Base-by-base conservation (phyloP, 2,888 invertebrate species). In the Agonopterix arenella region DNA sequence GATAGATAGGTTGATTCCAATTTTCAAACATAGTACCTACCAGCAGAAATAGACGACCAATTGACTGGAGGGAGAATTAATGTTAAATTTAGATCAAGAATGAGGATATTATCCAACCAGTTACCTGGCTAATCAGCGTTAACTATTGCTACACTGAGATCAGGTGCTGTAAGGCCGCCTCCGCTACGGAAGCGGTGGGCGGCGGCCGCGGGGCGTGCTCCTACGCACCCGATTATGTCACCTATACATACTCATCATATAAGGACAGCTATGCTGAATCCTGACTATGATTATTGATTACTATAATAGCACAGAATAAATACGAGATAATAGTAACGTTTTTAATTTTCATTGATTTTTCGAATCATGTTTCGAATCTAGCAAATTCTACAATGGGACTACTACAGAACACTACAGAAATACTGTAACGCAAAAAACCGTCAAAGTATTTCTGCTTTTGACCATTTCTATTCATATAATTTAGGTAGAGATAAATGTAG, bases 151-250 rank as follows among this genome's bases (percentile, higher is more conserved):
- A 69, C 73, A 78, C 64, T 70, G 65, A 65, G 71, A 82, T 84
- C 84, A 84, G 83, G 81, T 85, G 80, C 66, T 74, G 68, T 40
- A 10, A 66, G 63, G 62, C 68, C 83, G 81, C 85, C 84, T 76
- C 76, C 74, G 68, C 80, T 70, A 71, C 86, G 88, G 86, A 88
- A 84, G 88, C 81, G 47, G 88, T 89, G 80, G 88, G 88, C 74
- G 88, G 74, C 59, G 64, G 69, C 70, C 16, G 28, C 68, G 67
- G 64, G 73, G 70, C 70, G 69, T 67, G 73, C 76, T 76, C 85
- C 85, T 69, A 86, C 86, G 71, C 73, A 64, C 58, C 68, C 55
- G 74, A 75, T 84, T 84, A 82, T 83, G 82, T 84, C 84, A 84
- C 79, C 80, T 70, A 78, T 78, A 75, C 73, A 70, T 71, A 75